A percentile compares a stretch with the other conserved stretches of the same genome.
These are phyloP conservation scores for Platyscapa corneri DNA, from an alignment of 1,140 invertebrate species.

Conservation along the genomic window DNA sequence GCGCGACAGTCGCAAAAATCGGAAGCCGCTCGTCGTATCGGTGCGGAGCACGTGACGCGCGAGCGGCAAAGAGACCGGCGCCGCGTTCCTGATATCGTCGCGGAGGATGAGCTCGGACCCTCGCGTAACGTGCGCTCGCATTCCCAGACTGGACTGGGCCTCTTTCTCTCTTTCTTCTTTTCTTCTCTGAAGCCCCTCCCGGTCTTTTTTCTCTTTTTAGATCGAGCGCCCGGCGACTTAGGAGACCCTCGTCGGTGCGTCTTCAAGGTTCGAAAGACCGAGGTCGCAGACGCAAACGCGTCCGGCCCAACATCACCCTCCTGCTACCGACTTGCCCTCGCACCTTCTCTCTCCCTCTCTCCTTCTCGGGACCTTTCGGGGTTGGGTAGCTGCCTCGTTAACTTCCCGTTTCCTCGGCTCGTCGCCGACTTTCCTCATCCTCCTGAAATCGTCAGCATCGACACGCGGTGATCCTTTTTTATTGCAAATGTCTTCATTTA, in stretches of 20 bases:
- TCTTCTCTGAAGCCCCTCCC: slow-evolving; percentile 46
- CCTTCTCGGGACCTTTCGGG: background rate
- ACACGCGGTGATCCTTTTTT: too few relatives aligned
- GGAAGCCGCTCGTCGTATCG: too few relatives aligned
- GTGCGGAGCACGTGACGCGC: too few relatives aligned
- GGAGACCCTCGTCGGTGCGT: slow-evolving; percentile 54
- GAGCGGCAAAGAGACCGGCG: slow-evolving; percentile 50
- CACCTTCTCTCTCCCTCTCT: background rate
- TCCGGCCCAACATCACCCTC: slow-evolving; percentile 58
- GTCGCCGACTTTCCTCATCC: too few relatives aligned
- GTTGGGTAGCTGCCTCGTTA: background rate
- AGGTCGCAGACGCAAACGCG: slow-evolving; percentile 70
- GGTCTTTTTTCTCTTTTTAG: slow-evolving; percentile 35
- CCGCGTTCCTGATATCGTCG: slow-evolving; percentile 64
- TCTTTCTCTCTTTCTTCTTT: slow-evolving; percentile 56
- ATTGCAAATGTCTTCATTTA: too few relatives aligned
- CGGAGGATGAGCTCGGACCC: slow-evolving; percentile 14
- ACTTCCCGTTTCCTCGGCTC: too few relatives aligned
- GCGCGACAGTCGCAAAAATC: background rate
- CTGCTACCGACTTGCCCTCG: slow-evolving; percentile 36
- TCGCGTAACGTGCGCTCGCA: slow-evolving; percentile 51
- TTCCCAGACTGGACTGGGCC: slow-evolving; percentile 70
- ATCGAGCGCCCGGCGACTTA: slow-evolving; percentile 34
- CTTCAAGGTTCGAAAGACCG: slow-evolving; percentile 67
- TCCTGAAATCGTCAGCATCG: too few relatives aligned